phyloP scores from a whole-genome alignment of 2,797 vertebrate genomes.

The Molossus molossus region DNA sequence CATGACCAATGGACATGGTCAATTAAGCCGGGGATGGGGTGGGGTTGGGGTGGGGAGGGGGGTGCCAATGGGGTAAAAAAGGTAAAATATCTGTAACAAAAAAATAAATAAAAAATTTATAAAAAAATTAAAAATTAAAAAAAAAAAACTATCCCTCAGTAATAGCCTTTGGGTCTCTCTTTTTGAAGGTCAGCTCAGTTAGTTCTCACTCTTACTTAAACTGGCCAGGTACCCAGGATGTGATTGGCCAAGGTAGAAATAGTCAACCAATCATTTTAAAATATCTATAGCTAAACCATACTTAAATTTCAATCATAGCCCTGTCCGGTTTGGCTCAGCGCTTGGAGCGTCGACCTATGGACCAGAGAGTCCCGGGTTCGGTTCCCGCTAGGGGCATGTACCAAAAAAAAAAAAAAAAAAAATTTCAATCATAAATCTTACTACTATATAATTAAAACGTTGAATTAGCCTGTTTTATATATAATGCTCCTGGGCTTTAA shows the following conservation, averaged over 20 bases:
- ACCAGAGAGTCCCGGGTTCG: too few relatives aligned
- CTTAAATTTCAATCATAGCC: too few relatives aligned
- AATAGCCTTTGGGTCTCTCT: background rate
- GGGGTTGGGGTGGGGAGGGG: too few relatives aligned
- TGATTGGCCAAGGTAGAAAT: background rate
- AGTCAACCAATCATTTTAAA: background rate
- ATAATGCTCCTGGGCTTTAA: background rate
- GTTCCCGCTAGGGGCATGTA: too few relatives aligned
- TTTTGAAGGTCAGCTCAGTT: background rate
- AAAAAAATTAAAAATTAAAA: too few relatives aligned
- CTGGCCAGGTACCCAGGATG: background rate
- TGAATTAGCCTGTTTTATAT: constrained; percentile 1
- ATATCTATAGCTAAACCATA: background rate
- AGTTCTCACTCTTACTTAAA: background rate
- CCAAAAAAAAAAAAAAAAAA: background rate
- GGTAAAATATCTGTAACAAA: too few relatives aligned
- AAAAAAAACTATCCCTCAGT: background rate
- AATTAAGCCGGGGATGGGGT: too few relatives aligned
- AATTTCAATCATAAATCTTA: constrained; percentile 40
- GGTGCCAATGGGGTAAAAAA: too few relatives aligned
- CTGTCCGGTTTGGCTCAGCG: too few relatives aligned
- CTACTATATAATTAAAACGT: background rate
- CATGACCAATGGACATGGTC: too few relatives aligned
- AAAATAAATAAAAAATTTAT: too few relatives aligned
- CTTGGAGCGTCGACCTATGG: too few relatives aligned